Base-by-base conservation (phyloP, 92 coral and sea anemone species). In the Porites lobata region DNA sequence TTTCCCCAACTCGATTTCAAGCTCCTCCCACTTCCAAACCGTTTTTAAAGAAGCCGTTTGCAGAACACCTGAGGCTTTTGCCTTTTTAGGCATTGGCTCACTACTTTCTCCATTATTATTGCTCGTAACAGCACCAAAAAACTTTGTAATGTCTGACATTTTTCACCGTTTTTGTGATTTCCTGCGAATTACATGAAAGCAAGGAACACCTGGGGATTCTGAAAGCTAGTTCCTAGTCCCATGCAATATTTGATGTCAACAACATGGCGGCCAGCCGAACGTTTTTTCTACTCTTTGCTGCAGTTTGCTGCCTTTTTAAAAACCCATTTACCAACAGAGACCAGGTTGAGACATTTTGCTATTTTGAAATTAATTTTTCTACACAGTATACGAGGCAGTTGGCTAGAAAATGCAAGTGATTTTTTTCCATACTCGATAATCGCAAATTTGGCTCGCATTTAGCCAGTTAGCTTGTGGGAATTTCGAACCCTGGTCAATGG, bases 291-390 rank as follows among this genome's bases (percentile, higher is more conserved):
- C 22, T 14, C 75, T 69, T 69, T 69, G 20, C 75, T 8, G 75
- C 75, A 69, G 75, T 69, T 69, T 69, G 80, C 68, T 76, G 81
- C 81, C 81, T 76, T 76, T 53, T 50, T 76, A 76, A 50, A 76
- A 76, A 61, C 68, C 70, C 81, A 76, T 38, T 76, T 32, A 76
- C 80, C 80, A 15, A 52, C 80, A 76, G 68, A 76, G 81, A 76
- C 53, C 81, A 76, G 24, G 67, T 76, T 76, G 69, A 76, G 68
- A 24, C 81, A 43, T 65, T 65, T 65, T 65, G 70, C 15, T 65
- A 65, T 65, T 65, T 65, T 65, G 70, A 65, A 65, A 65, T 65
- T 65, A 65, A 65, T 65, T 65, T 65, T 65, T 65, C 70, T 65
- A 65, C 70, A 1, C 47, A 38, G 47, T 38, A 38, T 38, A 38